Evolutionary conservation across 2,888 invertebrate species (phyloP), one percentile per base, ranked within the genome.

Genomic region (Lathronympha strigana): DNA sequence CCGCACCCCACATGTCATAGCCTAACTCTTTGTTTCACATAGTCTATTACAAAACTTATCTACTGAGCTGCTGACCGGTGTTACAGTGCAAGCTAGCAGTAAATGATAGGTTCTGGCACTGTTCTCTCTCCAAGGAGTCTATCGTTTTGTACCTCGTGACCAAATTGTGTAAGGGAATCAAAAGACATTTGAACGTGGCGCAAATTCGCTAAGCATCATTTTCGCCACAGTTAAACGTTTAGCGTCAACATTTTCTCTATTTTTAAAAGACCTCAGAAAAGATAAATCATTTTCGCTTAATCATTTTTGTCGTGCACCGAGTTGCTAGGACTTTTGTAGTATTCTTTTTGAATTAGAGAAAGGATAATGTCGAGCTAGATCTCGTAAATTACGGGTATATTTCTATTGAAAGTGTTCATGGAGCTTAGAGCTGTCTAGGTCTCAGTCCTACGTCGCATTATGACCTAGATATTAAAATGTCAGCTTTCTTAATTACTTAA

Each of bases 391-490:
- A n/a, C n/a, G n/a, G n/a, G n/a, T n/a, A 64, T 60, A 36, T 53
- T 60, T 60, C 6, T 19, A 58, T 25, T 63, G 25, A 25, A 47
- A 55, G 43, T 25, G 40, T 57, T 64, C 33, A 45, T 53, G 15
- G 31, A 61, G 64, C 64, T 66, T 61, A 61, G 38, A 53, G 17
- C 50, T 54, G 61, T 67, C 67, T 63, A 60, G 58, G 54, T 54
- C 9, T 25, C 6, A 11, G 3, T 11, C 36, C 4, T 17, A 38
- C 25, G 25, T 23, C 50, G 49, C n/a, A 58, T 63, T 43, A 57
- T 11, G 31, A 43, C 5, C 5, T n/a, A 57, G 23, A 31, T 33
- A 54, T 50, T 51, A 25, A 45, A 15, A 31, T 11, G 17, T 33
- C 2, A 33, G n/a, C n/a, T n/a, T n/a, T n/a, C n/a, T n/a, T n/a